Base-by-base conservation (phyloP, 2,113 vertebrate genomes). In the Acrocephalus kingi region DNA sequence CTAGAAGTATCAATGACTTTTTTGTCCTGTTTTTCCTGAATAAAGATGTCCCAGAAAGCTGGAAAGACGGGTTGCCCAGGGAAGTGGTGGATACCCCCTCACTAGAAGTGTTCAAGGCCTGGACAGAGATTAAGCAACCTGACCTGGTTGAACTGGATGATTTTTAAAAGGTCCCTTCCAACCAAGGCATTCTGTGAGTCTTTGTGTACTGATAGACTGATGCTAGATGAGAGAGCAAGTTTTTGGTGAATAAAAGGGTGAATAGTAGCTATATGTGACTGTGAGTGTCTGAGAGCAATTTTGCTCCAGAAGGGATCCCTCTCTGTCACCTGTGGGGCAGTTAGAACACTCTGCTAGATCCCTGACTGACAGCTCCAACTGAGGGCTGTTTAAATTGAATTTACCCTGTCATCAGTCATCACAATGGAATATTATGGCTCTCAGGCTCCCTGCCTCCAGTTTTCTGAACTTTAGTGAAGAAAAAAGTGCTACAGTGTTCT, bases 241-340 rank as follows among this genome's bases (percentile, higher is more conserved):
- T 21, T 51, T 54, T 63, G 11, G 39, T 45, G 35, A 11, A 58
- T 35, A 45, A 86, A 67, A 80, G 20, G 8, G 9, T 41, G 43
- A 54, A 51, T 76, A 67, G 4, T 49, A 84, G 33, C 27, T 15
- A 33, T 25, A 15, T 13, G 10, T 45, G 37, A 49, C 19, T 71
- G 43, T 31, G 33, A 46, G 27, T 18, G 15, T 74, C 37, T 52
- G 37, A 78, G 21, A 85, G 7, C 6, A 24, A 24, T 71, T 90
- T 58, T 73, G 12, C 6, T 30, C 9, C 45, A 15, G 15, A 31
- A 64, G 11, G 20, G 10, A 33, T 48, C 8, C 30, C 13, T 86
- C 27, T 58, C 0, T 75, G 15, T 67, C 48, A 79, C 15, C 10
- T 9, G 2, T 0, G 0, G 64, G 21, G 11, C 17, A 55, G 23